Evolutionary conservation across 2,797 vertebrate species (phyloP).

Genomic region (Chrosomus eos): DNA sequence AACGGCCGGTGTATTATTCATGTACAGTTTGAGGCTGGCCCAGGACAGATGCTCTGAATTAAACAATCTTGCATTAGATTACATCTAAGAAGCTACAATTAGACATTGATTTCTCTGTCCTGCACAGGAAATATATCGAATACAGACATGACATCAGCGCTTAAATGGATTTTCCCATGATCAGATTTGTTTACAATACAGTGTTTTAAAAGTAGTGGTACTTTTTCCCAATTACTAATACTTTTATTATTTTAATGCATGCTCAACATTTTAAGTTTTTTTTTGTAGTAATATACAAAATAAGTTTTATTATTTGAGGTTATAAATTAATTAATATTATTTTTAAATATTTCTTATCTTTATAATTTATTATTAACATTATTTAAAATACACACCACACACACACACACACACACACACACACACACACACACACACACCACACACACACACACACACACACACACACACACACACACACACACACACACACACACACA

Average conservation of each 20-base stretch:
- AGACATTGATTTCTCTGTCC: conserved; percentile 14
- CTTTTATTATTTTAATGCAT: not conserved
- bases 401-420: no score
- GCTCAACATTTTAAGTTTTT: not conserved
- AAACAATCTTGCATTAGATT: conserved; percentile 59
- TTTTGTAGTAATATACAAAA: not conserved
- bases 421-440: no score
- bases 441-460: no score
- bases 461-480: no score
- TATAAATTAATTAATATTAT: not conserved
- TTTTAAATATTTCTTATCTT: no score
- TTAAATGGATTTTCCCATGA: not conserved
- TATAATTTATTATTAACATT: not conserved
- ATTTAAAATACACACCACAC: no score
- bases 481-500: no score
- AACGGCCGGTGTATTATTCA: conserved; percentile 59
- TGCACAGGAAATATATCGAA: not conserved
- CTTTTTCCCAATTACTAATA: not conserved
- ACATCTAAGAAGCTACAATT: conserved; percentile 62
- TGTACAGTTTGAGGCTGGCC: conserved; percentile 62
- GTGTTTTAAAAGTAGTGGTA: not conserved
- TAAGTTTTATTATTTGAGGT: no score
- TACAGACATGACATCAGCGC: conserved; percentile 17
- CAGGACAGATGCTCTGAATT: conserved; percentile 57
- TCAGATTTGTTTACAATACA: not conserved